A percentile compares a stretch with the other conserved stretches of the same genome.
These are phyloP conservation scores for Bubo scandiacus DNA, from an alignment of 2,113 vertebrate species.

Conservation along the genomic window DNA sequence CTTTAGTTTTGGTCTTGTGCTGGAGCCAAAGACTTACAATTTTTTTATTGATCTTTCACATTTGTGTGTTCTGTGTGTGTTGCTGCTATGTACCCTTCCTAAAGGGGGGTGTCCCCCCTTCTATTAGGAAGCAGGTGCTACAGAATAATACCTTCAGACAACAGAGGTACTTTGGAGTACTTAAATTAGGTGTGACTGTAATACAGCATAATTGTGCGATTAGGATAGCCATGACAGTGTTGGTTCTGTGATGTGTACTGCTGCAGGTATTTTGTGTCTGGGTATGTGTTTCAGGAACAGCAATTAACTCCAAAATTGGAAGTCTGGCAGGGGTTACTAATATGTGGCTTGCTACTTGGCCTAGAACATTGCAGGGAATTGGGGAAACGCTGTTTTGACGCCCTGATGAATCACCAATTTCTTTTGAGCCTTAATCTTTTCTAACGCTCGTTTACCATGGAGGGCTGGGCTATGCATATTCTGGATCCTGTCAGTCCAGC, in stretches of 20 bases:
- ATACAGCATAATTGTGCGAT: not conserved
- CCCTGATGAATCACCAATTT: slow-evolving; percentile 55
- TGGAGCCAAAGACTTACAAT: not conserved
- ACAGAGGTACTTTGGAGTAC: not conserved
- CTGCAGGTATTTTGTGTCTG: slow-evolving; percentile 49
- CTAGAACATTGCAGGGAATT: slow-evolving; percentile 39
- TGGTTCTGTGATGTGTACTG: slow-evolving; percentile 30
- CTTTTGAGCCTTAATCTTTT: slow-evolving; percentile 62
- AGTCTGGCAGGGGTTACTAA: slow-evolving; percentile 11
- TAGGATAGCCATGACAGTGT: not conserved
- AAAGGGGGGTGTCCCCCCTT: not conserved
- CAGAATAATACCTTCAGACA: not conserved
- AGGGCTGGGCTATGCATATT: slow-evolving; percentile 49
- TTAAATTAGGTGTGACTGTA: slow-evolving; percentile 18
- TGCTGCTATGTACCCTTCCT: not conserved
- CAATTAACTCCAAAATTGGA: slow-evolving; percentile 46
- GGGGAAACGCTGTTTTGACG: slow-evolving; percentile 44
- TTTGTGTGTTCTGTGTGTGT: not conserved
- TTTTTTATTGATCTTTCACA: not conserved
- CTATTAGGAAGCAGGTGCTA: not conserved
- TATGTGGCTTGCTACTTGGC: slow-evolving; percentile 9
- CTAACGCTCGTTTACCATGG: not conserved
- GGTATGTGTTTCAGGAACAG: slow-evolving; percentile 40
- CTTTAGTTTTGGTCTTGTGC: not conserved
- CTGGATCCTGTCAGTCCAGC: slow-evolving; percentile 63